phyloP scores from a whole-genome alignment of 1,140 invertebrate species.

The Zeugodacus cucurbitae region DNA sequence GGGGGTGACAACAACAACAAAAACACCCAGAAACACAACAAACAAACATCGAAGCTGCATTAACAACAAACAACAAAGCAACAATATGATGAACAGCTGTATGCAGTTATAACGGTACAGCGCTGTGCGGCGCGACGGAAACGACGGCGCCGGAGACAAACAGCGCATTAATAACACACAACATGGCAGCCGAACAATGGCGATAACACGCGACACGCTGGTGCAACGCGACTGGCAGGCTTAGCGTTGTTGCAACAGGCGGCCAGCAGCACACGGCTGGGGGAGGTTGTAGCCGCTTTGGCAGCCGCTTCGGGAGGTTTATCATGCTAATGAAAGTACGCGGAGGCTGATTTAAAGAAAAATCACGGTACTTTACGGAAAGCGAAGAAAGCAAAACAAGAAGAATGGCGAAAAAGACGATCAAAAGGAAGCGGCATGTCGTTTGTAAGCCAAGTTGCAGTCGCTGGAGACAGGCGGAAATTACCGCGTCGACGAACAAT shows the following conservation, averaged over 20 bases:
- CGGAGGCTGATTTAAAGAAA: not conserved
- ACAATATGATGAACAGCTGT: not conserved
- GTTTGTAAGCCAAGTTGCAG: not conserved
- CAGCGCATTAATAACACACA: slow-evolving; percentile 34
- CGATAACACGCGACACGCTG: not conserved
- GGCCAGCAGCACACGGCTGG: not conserved
- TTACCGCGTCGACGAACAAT: slow-evolving; percentile 23
- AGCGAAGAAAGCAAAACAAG: not conserved
- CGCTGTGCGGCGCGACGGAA: not conserved
- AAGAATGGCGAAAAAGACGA: not conserved
- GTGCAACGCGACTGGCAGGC: not conserved
- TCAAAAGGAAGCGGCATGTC: not conserved
- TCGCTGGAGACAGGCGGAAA: not conserved
- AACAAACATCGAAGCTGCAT: not conserved
- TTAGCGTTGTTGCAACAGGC: slow-evolving; percentile 20
- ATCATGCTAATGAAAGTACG: slow-evolving; percentile 3
- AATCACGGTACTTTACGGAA: not conserved
- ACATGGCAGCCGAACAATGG: slow-evolving; percentile 32
- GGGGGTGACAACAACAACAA: not conserved
- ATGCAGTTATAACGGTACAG: not conserved
- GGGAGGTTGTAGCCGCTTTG: not conserved
- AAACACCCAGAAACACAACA: not conserved
- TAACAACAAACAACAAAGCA: not conserved
- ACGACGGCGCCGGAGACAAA: not conserved
- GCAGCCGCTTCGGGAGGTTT: not conserved